Base-by-base conservation (phyloP, 2,113 vertebrate genomes). In the Empidonax traillii region DNA sequence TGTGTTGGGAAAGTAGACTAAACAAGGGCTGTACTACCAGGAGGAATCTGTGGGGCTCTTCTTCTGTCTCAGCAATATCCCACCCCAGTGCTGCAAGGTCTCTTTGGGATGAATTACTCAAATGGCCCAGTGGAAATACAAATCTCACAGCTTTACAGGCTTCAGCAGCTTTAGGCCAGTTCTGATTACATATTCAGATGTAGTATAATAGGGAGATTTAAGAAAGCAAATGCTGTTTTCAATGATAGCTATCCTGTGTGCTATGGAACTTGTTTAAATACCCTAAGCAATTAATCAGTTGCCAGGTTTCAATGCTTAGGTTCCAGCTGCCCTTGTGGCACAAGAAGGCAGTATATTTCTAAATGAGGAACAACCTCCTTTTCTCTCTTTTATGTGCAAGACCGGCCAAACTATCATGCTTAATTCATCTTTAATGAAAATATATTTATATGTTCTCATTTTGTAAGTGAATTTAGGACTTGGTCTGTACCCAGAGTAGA, bases 391-490 rank as follows among this genome's bases (percentile, higher is more conserved):
- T 35, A 25, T 4, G 2, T 84, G 28, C 49, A 68, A 85, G 55
- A 73, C 43, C 71, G 53, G 46, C 75, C 35, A 31, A 84, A 76
- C 67, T 80, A 51, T 66, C 68, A 47, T 24, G 27, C 75, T 77
- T 93, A 95, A 93, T 91, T 91, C 15, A 41, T 71, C 79, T 83
- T 77, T 87, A 94, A 93, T 94, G 75, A 73, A 93, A 94, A 85
- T 71, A 3, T 62, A 83, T 85, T 91, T 91, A 51, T 89, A 89
- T 95, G 47, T 61, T 94, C 51, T n/a, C 19, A 10, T 68, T 92
- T 89, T n/a, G 9, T 62, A 92, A 92, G 58, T 85, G n/a, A 91
- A 94, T 95, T 94, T 87, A 65, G 53, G 37, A 76, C 72, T 94
- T 67, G 18, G 31, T 69, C 43, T 84, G 74, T 43, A 33, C 21